Evolutionary conservation across 2,113 vertebrate species (phyloP).

Genomic region (Nymphicus hollandicus): DNA sequence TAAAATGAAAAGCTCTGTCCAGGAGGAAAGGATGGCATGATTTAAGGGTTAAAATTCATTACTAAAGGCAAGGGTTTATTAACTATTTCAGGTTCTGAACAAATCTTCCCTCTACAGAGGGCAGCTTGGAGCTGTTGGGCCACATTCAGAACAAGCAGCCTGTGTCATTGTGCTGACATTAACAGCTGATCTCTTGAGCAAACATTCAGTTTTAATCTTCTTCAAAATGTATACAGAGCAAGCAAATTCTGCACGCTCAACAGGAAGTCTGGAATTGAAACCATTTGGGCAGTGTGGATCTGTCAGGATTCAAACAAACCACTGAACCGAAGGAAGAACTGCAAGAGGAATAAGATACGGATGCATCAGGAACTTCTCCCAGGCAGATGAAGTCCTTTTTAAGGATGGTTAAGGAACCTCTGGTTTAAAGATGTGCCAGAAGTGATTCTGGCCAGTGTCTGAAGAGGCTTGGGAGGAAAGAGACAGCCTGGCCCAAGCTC

Average conservation of each 20-base stretch:
- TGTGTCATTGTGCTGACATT: neutral
- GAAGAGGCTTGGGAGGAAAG: neutral
- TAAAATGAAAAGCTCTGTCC: neutral
- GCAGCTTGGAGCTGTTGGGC: neutral
- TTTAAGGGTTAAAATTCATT: neutral
- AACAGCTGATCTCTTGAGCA: too few relatives aligned
- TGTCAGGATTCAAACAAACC: neutral
- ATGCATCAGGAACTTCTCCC: neutral
- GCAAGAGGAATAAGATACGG: neutral
- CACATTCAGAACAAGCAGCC: neutral
- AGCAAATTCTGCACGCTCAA: neutral
- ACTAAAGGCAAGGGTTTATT: neutral
- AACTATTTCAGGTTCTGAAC: neutral
- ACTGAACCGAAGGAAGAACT: neutral
- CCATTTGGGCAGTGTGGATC: neutral
- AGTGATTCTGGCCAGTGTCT: neutral
- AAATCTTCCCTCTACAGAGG: neutral
- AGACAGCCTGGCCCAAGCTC: neutral
- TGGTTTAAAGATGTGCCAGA: neutral
- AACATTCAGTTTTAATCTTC: too few relatives aligned
- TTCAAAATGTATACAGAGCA: constrained; percentile 2
- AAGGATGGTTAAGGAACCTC: neutral
- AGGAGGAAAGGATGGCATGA: neutral
- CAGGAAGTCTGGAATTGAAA: constrained; percentile 19
- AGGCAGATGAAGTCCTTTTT: neutral